Evolutionary conservation across 1,140 invertebrate genomes (phyloP).

Genomic region (Tenebrio molitor): DNA sequence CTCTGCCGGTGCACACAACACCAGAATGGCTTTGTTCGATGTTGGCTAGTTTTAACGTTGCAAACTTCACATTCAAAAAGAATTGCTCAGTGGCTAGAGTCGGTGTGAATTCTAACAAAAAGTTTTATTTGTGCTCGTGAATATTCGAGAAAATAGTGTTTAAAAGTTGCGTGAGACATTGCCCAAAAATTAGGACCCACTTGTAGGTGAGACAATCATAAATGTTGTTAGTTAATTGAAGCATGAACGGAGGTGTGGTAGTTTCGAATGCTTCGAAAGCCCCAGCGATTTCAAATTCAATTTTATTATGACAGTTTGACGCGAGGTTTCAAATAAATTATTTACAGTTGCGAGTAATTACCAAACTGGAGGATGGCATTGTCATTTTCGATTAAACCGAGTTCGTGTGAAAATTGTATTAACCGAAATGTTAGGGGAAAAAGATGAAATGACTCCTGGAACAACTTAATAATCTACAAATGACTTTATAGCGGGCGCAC

Average conservation of each 20-base stretch:
- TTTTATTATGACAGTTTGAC: constrained; percentile 35
- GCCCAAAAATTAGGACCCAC: no score
- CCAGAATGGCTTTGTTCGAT: no score
- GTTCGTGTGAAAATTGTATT: constrained; percentile 7
- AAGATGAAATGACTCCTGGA: background rate
- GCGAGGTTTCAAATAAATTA: constrained; percentile 26
- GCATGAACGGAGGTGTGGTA: background rate
- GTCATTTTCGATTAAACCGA: constrained; percentile 11
- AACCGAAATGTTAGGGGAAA: constrained; percentile 9
- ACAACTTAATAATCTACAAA: constrained; percentile 35
- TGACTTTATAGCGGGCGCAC: constrained; percentile 22
- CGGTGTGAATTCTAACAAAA: no score
- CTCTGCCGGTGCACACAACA: no score
- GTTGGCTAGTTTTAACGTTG: no score
- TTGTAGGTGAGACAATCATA: no score
- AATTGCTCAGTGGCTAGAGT: no score
- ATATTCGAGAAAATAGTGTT: no score
- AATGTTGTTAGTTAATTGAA: no score
- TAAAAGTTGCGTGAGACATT: no score
- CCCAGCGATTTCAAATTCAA: background rate
- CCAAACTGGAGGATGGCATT: background rate
- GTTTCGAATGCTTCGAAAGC: background rate
- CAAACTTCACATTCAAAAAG: no score
- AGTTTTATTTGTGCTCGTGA: no score
- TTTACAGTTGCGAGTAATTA: constrained; percentile 12